Percentiles rank a stretch among this genome's conserved stretches.
Evolutionary conservation across 2,888 invertebrate species (phyloP).

Genomic region (Taphrorychus bicolor): DNA sequence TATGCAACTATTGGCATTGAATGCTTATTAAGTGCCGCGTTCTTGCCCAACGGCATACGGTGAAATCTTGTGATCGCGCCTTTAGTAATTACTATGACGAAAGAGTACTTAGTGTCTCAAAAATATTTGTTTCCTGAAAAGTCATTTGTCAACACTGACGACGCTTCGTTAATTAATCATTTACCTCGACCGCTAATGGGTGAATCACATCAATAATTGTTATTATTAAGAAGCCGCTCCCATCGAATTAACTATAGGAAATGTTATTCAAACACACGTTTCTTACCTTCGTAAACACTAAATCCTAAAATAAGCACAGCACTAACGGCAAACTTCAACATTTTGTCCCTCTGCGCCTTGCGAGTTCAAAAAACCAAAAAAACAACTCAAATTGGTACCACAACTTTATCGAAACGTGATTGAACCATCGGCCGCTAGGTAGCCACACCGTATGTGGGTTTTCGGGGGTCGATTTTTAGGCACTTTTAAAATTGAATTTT

Average conservation of each 20-base stretch:
- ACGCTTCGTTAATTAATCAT: neutral
- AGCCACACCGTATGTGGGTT: constrained; percentile 6
- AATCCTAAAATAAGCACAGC: constrained; percentile 35
- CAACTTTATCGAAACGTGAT: too few species aligned
- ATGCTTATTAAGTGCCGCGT: constrained; percentile 21
- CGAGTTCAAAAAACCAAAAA: constrained; percentile 9
- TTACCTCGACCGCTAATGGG: neutral
- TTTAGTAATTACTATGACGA: constrained; percentile 13
- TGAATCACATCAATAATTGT: neutral
- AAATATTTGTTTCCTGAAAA: neutral
- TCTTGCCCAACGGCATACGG: constrained; percentile 22
- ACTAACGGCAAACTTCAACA: constrained; percentile 23
- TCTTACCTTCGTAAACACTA: constrained; percentile 36
- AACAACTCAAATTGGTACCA: constrained; percentile 1
- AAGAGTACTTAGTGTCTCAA: neutral
- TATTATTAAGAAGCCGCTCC: neutral
- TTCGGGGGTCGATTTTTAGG: too few species aligned
- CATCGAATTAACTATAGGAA: neutral
- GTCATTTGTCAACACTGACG: neutral
- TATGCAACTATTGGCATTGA: constrained; percentile 20
- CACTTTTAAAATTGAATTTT: too few species aligned
- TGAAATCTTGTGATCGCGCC: constrained; percentile 22
- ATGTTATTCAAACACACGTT: neutral
- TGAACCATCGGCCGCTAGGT: neutral
- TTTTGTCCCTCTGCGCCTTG: constrained; percentile 12